These are phyloP conservation scores for Apomyelois bistriatella DNA, from an alignment of 2,888 invertebrate species.

Conservation along the genomic window DNA sequence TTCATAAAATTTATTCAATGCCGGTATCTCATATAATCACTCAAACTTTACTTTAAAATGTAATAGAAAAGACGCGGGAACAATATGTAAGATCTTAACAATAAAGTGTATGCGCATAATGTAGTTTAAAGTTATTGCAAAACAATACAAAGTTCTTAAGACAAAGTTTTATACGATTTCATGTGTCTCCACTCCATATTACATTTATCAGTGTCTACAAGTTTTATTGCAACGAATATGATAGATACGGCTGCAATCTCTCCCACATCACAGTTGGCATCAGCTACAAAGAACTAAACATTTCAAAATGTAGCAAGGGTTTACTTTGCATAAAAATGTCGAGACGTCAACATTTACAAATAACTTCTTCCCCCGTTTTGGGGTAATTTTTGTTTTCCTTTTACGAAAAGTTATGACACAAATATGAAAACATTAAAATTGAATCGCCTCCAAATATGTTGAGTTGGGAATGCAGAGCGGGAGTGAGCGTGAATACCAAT, in stretches of 20 bases:
- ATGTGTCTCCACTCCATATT: slow-evolving; percentile 51
- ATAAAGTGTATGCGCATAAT: slow-evolving; percentile 21
- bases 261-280: slow-evolving; percentile 40
- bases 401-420: slow-evolving; percentile 69
- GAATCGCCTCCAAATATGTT: slow-evolving; percentile 73
- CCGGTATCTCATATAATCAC: neutral
- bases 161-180: slow-evolving; percentile 51
- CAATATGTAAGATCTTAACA: slow-evolving; percentile 13
- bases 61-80: neutral
- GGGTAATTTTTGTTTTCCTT: slow-evolving; percentile 68
- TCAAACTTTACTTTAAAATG: neutral
- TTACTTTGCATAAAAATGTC: slow-evolving; percentile 71
- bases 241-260: slow-evolving; percentile 56
- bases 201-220: slow-evolving; percentile 73
- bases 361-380: slow-evolving; percentile 59
- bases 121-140: slow-evolving; percentile 40
- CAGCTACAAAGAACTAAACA: slow-evolving; percentile 64
- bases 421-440: slow-evolving; percentile 75
- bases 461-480: slow-evolving; percentile 55
- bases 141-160: slow-evolving; percentile 51
- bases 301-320: slow-evolving; percentile 64
- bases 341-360: slow-evolving; percentile 74
- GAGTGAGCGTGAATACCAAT: slow-evolving; percentile 62
- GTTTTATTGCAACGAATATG: slow-evolving; percentile 70
- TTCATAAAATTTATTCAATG: too few species aligned